Conservation (phyloP, 2,888 invertebrate species). For the Dendrolimus houi region DNA sequence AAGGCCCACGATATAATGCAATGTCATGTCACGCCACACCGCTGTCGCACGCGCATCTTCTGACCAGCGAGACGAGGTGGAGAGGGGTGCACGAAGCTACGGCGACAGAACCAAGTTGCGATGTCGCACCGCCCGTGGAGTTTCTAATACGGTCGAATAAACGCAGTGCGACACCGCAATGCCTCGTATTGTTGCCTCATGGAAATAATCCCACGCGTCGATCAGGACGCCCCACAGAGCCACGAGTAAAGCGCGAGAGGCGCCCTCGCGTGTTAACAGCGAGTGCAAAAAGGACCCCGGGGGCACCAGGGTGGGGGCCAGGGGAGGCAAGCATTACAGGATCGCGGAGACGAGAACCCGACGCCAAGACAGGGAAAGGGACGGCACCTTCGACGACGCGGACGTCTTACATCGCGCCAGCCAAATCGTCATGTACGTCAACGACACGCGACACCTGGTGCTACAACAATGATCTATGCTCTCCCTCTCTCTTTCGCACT, state of each 20-base stretch:
- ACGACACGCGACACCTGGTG: slow-evolving; percentile 17
- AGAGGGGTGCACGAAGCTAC: too few species aligned
- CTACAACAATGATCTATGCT: slow-evolving; percentile 12
- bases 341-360: slow-evolving; percentile 65
- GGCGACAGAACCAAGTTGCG: too few species aligned
- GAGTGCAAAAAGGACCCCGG: slow-evolving; percentile 11
- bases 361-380: slow-evolving; percentile 73
- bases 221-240: slow-evolving; percentile 45
- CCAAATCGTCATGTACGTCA: slow-evolving; percentile 90
- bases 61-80: too few species aligned
- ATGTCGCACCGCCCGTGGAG: too few species aligned
- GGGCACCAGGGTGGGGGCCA: slow-evolving; percentile 31
- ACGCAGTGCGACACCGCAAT: too few species aligned
- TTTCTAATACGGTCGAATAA: too few species aligned
- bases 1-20: too few species aligned
- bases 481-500: slow-evolving; percentile 37
- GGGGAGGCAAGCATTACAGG: slow-evolving; percentile 59
- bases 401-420: slow-evolving; percentile 90
- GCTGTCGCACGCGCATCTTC: too few species aligned
- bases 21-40: too few species aligned
- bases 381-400: slow-evolving; percentile 82
- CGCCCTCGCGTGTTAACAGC: slow-evolving; percentile 25
- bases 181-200: not conserved
- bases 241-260: slow-evolving; percentile 38
- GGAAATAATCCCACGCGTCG: slow-evolving; percentile 21